Base-by-base conservation (phyloP, 1,140 invertebrate species). In the Cyclina sinensis region DNA sequence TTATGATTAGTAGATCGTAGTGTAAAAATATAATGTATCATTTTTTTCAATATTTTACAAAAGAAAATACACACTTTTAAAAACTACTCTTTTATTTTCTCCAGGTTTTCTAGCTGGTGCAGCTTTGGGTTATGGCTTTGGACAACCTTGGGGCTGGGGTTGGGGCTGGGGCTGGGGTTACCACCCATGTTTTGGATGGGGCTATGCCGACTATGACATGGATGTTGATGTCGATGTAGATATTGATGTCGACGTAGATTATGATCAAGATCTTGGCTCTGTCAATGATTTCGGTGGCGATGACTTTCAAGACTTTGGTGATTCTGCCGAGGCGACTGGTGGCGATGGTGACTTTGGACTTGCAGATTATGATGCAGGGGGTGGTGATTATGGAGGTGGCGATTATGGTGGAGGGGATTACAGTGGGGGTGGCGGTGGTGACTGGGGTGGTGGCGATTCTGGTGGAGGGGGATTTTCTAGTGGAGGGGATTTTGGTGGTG, bases 101-200 rank as follows among this genome's bases (percentile, higher is more conserved):
- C n/a, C 84, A 86, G 84, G 84, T 24, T 86, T 86, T 9, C 39
- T 86, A 2, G 73, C 59, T 39, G 84, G 84, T 78, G 70, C 73
- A 32, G 70, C 74, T 37, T 43, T 86, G 18, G 84, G 84, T 14
- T 86, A 78, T 65, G 84, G 84, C 9, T 86, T 48, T 62, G 84
- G 84, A 30, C n/a, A 27, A 11, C 84, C 84, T 14, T 86, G 84
- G 84, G 70, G 84, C 12, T 86, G 70, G 54, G 84, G 84, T 18
- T 86, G 84, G 84, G 84, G 84, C 9, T 86, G 84, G 84, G 84
- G 84, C 18, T 86, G 84, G 84, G 84, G 73, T 59, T 86, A 86
- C 54, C 48, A 86, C 35, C 74, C 84, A 12, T 51, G 84, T 39
- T 86, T 59, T 76, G 84, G 84, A 12, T 86, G 84, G 84, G 84